Evolutionary conservation across 1,140 invertebrate genomes (phyloP).

Genomic region (Scylla paramamosain): DNA sequence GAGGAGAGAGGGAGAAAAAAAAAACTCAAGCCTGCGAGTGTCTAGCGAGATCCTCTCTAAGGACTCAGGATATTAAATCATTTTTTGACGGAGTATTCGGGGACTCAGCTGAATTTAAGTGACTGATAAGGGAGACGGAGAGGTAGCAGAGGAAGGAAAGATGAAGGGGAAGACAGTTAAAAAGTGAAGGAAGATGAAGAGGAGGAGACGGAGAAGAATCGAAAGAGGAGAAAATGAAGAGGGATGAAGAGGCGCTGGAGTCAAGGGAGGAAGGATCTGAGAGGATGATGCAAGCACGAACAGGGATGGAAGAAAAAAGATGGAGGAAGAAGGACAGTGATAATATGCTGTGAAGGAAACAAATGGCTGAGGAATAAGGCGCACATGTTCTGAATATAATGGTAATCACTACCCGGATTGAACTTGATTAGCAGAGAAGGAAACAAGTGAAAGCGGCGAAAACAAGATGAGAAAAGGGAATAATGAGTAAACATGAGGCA

Average conservation of each 20-base stretch:
- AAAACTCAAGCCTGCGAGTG: neutral
- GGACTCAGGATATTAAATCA: constrained; percentile 23
- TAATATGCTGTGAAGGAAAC: neutral
- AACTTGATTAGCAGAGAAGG: neutral
- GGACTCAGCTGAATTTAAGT: constrained; percentile 22
- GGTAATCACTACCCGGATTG: neutral
- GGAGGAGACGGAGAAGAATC: neutral
- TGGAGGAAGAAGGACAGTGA: neutral
- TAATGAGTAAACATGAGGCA: neutral
- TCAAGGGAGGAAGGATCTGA: neutral
- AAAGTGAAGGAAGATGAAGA: neutral
- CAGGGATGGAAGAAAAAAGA: neutral
- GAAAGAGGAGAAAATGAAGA: neutral
- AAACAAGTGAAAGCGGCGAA: neutral
- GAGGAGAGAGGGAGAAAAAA: neutral
- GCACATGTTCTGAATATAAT: too few species aligned
- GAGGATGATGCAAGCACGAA: neutral
- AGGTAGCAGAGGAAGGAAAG: neutral
- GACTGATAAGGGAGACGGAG: constrained; percentile 18
- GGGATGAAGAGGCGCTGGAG: neutral
- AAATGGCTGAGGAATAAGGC: too few species aligned
- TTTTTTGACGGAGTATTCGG: constrained; percentile 1
- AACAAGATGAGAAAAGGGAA: neutral
- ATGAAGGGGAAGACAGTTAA: neutral
- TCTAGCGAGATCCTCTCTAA: neutral